Conservation (phyloP, 2,888 invertebrate species). For the Caenorhabditis angaria region DNA sequence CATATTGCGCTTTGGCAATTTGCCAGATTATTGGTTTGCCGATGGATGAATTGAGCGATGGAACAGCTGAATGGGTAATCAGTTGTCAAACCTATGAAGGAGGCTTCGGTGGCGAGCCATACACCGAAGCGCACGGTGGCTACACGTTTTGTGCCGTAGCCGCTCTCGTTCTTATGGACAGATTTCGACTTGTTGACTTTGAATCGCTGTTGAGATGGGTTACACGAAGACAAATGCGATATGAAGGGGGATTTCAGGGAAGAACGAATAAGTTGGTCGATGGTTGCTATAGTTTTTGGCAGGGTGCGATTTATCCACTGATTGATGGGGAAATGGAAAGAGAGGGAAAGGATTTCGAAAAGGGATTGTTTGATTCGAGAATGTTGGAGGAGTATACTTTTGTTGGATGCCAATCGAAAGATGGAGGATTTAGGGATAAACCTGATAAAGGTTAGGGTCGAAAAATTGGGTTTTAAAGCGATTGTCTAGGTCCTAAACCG, state of each 20-base stretch:
- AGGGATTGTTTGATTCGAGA: constrained; percentile 50
- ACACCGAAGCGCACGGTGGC: constrained; percentile 98
- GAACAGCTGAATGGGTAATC: constrained; percentile 90
- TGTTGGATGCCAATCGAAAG: constrained; percentile 83
- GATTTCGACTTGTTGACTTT: constrained; percentile 52
- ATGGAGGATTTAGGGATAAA: constrained; percentile 92
- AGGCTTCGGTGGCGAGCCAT: constrained; percentile 92
- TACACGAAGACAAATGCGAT: constrained; percentile 87
- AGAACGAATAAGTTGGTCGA: constrained; percentile 94
- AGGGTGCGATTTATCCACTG: constrained; percentile 85
- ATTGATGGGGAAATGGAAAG: constrained; percentile 52
- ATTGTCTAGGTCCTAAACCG: no score
- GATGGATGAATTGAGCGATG: constrained; percentile 82
- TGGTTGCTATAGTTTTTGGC: constrained; percentile 99
- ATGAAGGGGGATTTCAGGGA: constrained; percentile 88
- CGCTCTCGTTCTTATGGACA: constrained; percentile 83
- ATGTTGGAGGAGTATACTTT: constrained; percentile 92
- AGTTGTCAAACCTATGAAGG: constrained; percentile 98
- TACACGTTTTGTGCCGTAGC: constrained; percentile 97
- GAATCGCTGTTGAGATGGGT: constrained; percentile 77
- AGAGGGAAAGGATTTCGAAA: constrained; percentile 26
- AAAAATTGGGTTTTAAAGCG: no score
- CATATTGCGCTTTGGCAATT: constrained; percentile 93
- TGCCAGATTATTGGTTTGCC: constrained; percentile 84
- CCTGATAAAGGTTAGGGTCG: constrained; percentile 84